Percentiles rank a stretch among this genome's conserved stretches.
Conservation (phyloP, 2,113 vertebrate species). For the Oncorhynchus mykiss region DNA sequence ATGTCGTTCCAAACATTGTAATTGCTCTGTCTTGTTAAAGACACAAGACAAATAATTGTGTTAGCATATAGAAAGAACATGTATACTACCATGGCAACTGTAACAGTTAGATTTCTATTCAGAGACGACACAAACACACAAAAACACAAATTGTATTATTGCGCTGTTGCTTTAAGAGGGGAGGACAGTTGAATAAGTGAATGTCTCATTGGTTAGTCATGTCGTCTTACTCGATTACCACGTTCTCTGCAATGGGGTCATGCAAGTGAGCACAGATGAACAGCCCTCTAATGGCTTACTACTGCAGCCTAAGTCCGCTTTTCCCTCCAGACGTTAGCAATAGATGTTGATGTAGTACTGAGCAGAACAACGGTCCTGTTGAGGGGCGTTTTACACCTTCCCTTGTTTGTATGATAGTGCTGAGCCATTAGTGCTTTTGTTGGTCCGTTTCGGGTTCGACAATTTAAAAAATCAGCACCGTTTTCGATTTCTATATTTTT, state of each 20-base stretch:
- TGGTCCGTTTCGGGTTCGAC: too few species aligned
- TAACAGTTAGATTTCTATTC: not conserved
- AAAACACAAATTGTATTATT: conserved; percentile 1
- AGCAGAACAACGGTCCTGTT: too few species aligned
- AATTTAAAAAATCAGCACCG: too few species aligned
- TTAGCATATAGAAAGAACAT: not conserved
- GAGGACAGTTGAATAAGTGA: not conserved
- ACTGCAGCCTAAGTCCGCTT: not conserved
- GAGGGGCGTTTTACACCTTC: too few species aligned
- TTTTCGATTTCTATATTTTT: too few species aligned
- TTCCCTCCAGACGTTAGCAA: too few species aligned
- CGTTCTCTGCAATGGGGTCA: conserved; percentile 9
- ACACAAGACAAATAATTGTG: not conserved
- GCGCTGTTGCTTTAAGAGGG: not conserved
- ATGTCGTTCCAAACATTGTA: not conserved
- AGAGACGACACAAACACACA: conserved; percentile 22
- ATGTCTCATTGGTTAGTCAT: not conserved
- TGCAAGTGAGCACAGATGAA: conserved; percentile 13
- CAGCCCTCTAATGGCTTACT: not conserved
- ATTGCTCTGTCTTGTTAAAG: not conserved
- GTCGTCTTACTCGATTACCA: not conserved
- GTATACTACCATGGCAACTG: conserved; percentile 3
- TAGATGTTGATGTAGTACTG: too few species aligned
- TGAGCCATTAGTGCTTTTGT: too few species aligned
- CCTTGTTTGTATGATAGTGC: too few species aligned